Conservation (phyloP, 2,797 vertebrate species). For the Odontamblyopus rebecca region DNA sequence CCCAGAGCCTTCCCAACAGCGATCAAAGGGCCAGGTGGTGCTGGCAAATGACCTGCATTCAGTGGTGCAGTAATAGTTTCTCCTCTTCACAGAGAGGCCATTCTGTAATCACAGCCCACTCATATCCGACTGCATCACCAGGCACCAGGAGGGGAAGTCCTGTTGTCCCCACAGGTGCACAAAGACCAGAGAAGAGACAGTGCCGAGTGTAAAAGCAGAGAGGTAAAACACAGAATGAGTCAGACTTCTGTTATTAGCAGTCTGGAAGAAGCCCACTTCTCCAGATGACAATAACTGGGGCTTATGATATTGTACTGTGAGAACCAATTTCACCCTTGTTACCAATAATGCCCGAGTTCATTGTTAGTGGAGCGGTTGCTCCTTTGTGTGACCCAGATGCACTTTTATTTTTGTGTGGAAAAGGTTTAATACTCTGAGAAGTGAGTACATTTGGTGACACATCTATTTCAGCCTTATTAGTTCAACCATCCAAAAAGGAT, state of each 20-base stretch:
- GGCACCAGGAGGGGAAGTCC: constrained; percentile 56
- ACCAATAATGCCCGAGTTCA: constrained; percentile 39
- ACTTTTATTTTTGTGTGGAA: constrained; percentile 34
- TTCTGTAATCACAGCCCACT: constrained; percentile 61
- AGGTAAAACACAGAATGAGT: constrained; percentile 50
- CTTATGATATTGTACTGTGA: constrained; percentile 37
- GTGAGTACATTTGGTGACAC: constrained; percentile 23
- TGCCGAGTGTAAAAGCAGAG: constrained; percentile 40
- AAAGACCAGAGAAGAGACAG: constrained; percentile 16
- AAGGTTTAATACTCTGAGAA: constrained; percentile 23
- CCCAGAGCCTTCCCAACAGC: constrained; percentile 36
- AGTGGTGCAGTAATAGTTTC: constrained; percentile 62
- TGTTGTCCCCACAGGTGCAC: constrained; percentile 42
- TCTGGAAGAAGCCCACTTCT: constrained; percentile 45
- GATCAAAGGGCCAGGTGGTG: constrained; percentile 60
- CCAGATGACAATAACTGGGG: constrained; percentile 49
- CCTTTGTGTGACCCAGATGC: constrained; percentile 25
- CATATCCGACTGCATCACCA: constrained; percentile 64
- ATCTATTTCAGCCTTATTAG: constrained; percentile 21
- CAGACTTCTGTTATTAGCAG: constrained; percentile 48
- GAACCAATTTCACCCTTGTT: constrained; percentile 45
- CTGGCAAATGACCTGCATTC: constrained; percentile 64
- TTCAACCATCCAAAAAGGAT: constrained; percentile 20
- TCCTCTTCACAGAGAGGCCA: constrained; percentile 63
- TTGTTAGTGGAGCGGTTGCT: constrained; percentile 37